phyloP scores from a whole-genome alignment of 2,888 invertebrate genomes.

The Eulithis testata region DNA sequence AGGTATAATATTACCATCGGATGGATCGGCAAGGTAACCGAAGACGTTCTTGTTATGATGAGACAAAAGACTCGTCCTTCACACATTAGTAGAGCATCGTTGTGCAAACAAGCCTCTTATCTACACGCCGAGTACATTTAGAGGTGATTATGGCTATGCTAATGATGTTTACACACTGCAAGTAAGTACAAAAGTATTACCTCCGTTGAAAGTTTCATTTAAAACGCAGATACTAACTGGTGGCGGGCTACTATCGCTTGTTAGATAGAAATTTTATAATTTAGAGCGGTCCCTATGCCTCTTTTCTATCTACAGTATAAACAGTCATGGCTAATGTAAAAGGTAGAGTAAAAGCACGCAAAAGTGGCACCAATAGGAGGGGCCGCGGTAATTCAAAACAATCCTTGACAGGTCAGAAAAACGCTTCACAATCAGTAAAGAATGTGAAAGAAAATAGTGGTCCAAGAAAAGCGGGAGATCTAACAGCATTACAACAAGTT shows the following conservation, averaged over 20 bases:
- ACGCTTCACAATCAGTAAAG: constrained; percentile 43
- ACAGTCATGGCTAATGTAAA: constrained; percentile 76
- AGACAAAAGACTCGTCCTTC: constrained; percentile 82
- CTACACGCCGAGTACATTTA: constrained; percentile 68
- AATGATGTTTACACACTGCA: constrained; percentile 72
- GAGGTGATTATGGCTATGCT: constrained; percentile 77
- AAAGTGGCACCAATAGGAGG: constrained; percentile 57
- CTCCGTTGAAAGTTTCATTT: constrained; percentile 52
- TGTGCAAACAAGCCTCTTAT: constrained; percentile 79
- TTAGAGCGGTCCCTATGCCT: constrained; percentile 49
- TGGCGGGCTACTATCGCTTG: constrained; percentile 72
- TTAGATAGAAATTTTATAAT: constrained; percentile 46
- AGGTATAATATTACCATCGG: constrained; percentile 38
- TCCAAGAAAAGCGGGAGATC: constrained; percentile 50
- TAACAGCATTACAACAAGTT: constrained; percentile 49
- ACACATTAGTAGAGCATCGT: constrained; percentile 76
- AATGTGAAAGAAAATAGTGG: constrained; percentile 43
- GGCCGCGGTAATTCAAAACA: constrained; percentile 59
- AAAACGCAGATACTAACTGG: constrained; percentile 61
- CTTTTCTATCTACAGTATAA: constrained; percentile 55
- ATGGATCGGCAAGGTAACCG: constrained; percentile 72
- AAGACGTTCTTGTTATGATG: constrained; percentile 63
- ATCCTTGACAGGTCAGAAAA: constrained; percentile 59
- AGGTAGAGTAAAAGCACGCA: constrained; percentile 66
- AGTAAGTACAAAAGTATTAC: constrained; percentile 69